These are phyloP conservation scores for Trachops cirrhosus DNA, from an alignment of 2,797 vertebrate genomes.

Conservation along the genomic window DNA sequence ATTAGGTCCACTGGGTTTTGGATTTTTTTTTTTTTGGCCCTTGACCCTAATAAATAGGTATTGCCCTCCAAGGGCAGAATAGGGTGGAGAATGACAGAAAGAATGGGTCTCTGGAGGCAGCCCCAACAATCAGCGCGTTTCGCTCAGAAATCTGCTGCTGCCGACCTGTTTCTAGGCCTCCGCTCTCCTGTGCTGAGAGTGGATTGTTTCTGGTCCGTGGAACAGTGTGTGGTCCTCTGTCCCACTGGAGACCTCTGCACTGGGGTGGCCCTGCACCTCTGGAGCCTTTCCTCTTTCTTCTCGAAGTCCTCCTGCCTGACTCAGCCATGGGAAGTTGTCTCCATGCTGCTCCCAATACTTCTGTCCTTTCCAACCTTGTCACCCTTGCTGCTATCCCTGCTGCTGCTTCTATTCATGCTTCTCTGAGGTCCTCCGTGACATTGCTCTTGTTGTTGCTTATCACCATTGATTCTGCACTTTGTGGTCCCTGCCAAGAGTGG, in stretches of 20 bases:
- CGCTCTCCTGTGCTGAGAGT: accelerated
- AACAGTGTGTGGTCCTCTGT: accelerated
- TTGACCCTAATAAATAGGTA: neutral
- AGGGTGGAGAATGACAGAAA: neutral
- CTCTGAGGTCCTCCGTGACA: neutral
- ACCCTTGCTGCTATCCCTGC: accelerated
- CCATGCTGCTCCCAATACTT: accelerated
- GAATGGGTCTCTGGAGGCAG: neutral
- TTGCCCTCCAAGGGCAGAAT: neutral
- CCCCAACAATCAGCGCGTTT: neutral
- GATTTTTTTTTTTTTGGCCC: neutral
- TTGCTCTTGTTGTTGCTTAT: no score
- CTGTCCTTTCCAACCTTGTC: neutral
- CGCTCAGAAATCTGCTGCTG: neutral
- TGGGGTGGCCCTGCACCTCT: neutral
- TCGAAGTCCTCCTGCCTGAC: neutral
- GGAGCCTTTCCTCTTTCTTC: neutral
- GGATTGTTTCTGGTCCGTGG: no score
- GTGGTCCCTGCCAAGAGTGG: neutral
- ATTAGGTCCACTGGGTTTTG: neutral
- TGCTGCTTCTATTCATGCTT: accelerated
- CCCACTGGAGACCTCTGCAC: accelerated
- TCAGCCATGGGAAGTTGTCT: neutral
- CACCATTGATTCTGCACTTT: accelerated
- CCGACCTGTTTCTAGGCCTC: neutral